Conservation (phyloP, 1,140 invertebrate species). For the Gryon sp. region DNA sequence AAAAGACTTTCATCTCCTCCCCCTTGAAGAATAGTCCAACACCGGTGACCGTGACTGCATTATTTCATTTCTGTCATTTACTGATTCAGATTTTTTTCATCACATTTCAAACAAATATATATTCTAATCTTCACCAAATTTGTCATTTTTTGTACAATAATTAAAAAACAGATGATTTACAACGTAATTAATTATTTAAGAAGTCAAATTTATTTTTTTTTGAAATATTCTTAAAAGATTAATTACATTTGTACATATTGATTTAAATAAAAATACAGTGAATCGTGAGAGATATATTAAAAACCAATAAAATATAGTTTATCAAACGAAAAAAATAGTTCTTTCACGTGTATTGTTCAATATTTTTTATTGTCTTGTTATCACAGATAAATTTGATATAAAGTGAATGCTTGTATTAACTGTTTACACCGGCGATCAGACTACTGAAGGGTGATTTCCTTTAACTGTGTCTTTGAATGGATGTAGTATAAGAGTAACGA, state of each 20-base stretch:
- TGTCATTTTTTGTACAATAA: constrained; percentile 6
- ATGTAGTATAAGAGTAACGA: constrained; percentile 39
- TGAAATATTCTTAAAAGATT: too few species aligned
- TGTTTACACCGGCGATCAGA: constrained; percentile 12
- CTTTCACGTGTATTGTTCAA: too few species aligned
- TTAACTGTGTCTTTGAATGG: constrained; percentile 67
- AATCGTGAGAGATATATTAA: too few species aligned
- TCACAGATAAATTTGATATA: too few species aligned
- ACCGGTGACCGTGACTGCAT: constrained; percentile 69
- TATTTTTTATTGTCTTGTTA: too few species aligned
- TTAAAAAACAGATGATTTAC: too few species aligned
- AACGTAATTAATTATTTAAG: too few species aligned
- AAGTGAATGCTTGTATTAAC: background rate
- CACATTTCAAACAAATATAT: constrained; percentile 45
- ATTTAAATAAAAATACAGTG: too few species aligned
- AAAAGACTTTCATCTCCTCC: constrained; percentile 56
- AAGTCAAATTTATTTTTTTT: too few species aligned
- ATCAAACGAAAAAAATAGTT: too few species aligned
- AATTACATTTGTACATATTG: too few species aligned
- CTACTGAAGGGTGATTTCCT: constrained; percentile 62
- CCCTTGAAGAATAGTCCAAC: constrained; percentile 37
- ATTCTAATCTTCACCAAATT: constrained; percentile 30
- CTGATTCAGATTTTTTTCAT: constrained; percentile 47
- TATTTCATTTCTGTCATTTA: constrained; percentile 71
- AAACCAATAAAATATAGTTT: too few species aligned